Evolutionary conservation across 2,888 invertebrate genomes (phyloP), one percentile per base, ranked within the genome.

Genomic region (Petrophora chlorosata): DNA sequence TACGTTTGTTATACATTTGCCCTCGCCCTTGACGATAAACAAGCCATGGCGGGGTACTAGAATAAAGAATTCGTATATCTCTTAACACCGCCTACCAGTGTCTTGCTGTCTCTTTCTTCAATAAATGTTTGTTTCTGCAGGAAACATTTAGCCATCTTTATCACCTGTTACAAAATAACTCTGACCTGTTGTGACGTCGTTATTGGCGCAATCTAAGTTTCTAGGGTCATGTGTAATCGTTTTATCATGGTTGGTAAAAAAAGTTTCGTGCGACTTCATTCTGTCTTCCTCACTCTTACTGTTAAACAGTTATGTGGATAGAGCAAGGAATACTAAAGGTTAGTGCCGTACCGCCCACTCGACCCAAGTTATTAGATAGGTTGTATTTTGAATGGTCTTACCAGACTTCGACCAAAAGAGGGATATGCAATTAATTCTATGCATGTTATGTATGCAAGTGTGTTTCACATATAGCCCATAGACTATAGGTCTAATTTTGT

Each of bases 181-280:
- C 13, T 13, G 42, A 33, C n/a, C 30, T 14, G 13, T 28, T 30
- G 10, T 32, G 3, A 3, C 8, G 16, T 10, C 38, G 16, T 38
- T 28, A 34, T 49, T 47, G 29, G 46, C 45, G 35, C 25, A 52
- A 53, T 56, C 54, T 45, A 28, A 67, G 62, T 65, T 67, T 59
- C 43, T 56, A 59, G 69, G 82, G 81, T 84, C 80, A 82, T 68
- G 80, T 75, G 80, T 81, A 76, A 76, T 76, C 63, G 72, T 76
- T 79, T 76, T 80, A 81, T 77, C 76, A 67, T 64, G n/a, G 70
- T 75, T 70, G 60, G 63, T 70, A 69, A 69, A 69, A 74, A 74
- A 49, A 61, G 51, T 61, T 41, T 14, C 47, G 40, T 35, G 32
- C 5, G 14, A n/a, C n/a, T n/a, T 26, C 38, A 28, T 47, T 54